Evolutionary conservation across 2,113 vertebrate genomes (phyloP).

Genomic region (Notiomystis cincta): DNA sequence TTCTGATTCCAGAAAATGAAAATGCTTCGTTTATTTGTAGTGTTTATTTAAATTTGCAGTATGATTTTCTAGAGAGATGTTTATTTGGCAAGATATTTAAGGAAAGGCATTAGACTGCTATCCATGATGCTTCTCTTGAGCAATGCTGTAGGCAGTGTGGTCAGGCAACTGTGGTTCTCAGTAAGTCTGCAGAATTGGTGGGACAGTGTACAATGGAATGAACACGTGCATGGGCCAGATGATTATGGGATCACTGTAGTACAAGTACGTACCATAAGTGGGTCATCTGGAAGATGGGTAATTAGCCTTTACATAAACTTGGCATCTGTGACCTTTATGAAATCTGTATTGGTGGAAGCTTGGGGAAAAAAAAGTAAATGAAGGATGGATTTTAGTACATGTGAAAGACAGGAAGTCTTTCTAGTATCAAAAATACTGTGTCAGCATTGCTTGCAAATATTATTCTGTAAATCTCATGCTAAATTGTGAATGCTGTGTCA

Average conservation of each 20-base stretch:
- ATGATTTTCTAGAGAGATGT: not conserved
- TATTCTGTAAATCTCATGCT: not conserved
- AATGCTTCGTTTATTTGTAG: not conserved
- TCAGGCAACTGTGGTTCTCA: not conserved
- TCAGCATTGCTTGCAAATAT: not conserved
- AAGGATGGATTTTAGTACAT: not conserved
- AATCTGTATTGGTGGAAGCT: not conserved
- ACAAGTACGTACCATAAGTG: not conserved
- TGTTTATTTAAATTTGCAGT: not conserved
- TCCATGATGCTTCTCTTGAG: not conserved
- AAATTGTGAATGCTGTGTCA: not conserved
- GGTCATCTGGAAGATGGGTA: slow-evolving; percentile 5
- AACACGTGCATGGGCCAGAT: slow-evolving; percentile 1
- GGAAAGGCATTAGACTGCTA: slow-evolving; percentile 7
- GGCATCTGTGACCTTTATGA: slow-evolving; percentile 15
- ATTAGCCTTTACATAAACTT: slow-evolving; percentile 42
- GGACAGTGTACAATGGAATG: not conserved
- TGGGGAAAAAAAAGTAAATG: not conserved
- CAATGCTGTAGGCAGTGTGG: not conserved
- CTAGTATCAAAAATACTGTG: not conserved
- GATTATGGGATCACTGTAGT: not conserved
- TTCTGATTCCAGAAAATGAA: not conserved
- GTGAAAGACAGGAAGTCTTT: not conserved
- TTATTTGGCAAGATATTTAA: not conserved
- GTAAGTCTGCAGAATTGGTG: slow-evolving; percentile 9